A percentile compares a stretch with the other conserved stretches of the same genome.
These are phyloP conservation scores for Melieria crassipennis DNA, from an alignment of 2,888 invertebrate species.

Conservation along the genomic window DNA sequence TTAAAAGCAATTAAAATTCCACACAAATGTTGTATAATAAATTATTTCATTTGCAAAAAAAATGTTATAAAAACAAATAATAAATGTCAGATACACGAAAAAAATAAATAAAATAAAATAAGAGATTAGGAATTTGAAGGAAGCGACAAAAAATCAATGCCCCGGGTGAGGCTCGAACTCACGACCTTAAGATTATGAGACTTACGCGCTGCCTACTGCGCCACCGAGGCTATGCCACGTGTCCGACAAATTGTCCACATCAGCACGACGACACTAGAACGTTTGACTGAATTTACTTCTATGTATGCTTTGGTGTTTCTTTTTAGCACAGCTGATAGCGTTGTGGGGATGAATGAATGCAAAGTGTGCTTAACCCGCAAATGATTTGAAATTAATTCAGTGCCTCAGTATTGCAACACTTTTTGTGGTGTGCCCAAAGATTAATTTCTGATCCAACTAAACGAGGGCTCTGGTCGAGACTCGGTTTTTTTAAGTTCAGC, in stretches of 20 bases:
- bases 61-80: neutral
- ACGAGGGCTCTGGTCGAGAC: too few relatives aligned
- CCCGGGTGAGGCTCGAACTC: conserved; percentile 62
- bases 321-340: too few relatives aligned
- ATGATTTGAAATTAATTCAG: too few relatives aligned
- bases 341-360: too few relatives aligned
- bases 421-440: too few relatives aligned
- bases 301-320: too few relatives aligned
- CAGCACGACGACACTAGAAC: neutral
- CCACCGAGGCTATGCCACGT: conserved; percentile 52
- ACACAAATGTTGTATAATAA: too few relatives aligned
- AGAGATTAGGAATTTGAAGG: neutral
- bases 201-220: conserved; percentile 62
- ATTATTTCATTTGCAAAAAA: too few relatives aligned
- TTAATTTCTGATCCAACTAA: too few relatives aligned
- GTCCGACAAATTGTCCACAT: neutral
- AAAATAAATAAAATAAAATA: neutral
- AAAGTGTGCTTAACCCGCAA: too few relatives aligned
- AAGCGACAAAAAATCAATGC: conserved; percentile 47
- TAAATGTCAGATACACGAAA: neutral
- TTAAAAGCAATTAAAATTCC: neutral
- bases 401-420: too few relatives aligned
- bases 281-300: neutral
- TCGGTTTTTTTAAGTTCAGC: too few relatives aligned
- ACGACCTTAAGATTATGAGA: conserved; percentile 63